Percentiles rank a stretch among this genome's conserved stretches.
These are phyloP conservation scores for Baronia brevicornis DNA, from an alignment of 2,888 invertebrate species.

Conservation along the genomic window DNA sequence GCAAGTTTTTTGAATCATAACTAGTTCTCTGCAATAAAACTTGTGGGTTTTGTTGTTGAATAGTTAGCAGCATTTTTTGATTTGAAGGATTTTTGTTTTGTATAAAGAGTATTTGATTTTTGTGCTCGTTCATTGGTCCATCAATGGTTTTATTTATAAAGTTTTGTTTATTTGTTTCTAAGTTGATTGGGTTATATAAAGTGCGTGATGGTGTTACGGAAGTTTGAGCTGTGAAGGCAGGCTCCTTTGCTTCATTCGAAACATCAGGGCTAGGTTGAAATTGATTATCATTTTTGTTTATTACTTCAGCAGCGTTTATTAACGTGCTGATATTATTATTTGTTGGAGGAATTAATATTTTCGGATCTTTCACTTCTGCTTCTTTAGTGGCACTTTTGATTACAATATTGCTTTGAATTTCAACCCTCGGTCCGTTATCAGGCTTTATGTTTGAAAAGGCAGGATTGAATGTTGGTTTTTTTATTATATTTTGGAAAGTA, in stretches of 20 bases:
- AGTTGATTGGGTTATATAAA: constrained; percentile 43
- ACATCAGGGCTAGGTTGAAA: constrained; percentile 42
- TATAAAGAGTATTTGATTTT: constrained; percentile 58
- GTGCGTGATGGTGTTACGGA: constrained; percentile 13
- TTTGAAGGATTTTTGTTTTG: constrained; percentile 51
- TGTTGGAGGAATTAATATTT: constrained; percentile 18
- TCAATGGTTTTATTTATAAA: constrained; percentile 45
- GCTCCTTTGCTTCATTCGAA: constrained; percentile 33
- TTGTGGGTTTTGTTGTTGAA: constrained; percentile 57
- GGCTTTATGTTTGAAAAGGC: constrained; percentile 30
- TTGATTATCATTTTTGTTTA: constrained; percentile 46
- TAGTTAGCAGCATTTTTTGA: constrained; percentile 55
- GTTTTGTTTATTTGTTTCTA: constrained; percentile 40
- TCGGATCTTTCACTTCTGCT: constrained; percentile 26
- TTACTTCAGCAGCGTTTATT: constrained; percentile 53
- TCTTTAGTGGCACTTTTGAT: constrained; percentile 52
- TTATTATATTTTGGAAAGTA: constrained; percentile 29
- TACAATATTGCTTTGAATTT: constrained; percentile 62
- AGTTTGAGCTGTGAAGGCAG: constrained; percentile 21
- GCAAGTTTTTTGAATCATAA: constrained; percentile 65
- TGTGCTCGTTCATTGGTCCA: constrained; percentile 43
- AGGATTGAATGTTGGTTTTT: constrained; percentile 32
- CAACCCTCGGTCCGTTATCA: constrained; percentile 37
- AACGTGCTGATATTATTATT: constrained; percentile 45
- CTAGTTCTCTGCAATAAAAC: constrained; percentile 52